Conservation (phyloP, 1,140 invertebrate genomes). For the Myzus persicae region DNA sequence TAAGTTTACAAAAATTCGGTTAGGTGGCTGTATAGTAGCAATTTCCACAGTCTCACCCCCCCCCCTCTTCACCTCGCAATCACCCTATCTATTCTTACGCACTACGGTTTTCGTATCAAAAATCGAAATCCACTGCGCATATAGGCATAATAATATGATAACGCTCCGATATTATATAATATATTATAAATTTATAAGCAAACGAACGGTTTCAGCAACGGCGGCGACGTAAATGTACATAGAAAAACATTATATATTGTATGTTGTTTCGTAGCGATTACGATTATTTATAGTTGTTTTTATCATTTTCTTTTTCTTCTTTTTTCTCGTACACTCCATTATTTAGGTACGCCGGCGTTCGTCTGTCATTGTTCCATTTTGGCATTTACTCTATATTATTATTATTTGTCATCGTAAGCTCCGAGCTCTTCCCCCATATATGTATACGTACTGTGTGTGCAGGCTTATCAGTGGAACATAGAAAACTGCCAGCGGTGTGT, state of each 20-base stretch:
- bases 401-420: constrained; percentile 2
- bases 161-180: neutral
- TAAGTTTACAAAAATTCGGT: neutral
- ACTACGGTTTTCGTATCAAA: neutral
- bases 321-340: neutral
- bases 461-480: neutral
- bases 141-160: neutral
- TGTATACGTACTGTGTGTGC: neutral
- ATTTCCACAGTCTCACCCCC: too few species aligned
- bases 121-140: too few species aligned
- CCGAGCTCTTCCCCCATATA: neutral
- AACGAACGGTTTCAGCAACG: neutral
- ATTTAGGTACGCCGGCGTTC: neutral
- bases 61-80: too few species aligned
- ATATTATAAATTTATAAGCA: neutral
- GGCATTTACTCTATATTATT: constrained; percentile 2
- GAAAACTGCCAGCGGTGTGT: neutral
- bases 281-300: constrained; percentile 10
- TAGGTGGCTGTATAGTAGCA: neutral
- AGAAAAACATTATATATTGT: neutral
- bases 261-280: neutral
- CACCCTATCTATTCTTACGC: too few species aligned
- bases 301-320: neutral
- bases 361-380: neutral
- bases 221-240: neutral